Evolutionary conservation across 1,140 invertebrate species (phyloP).

Genomic region (Papilio glaucus): DNA sequence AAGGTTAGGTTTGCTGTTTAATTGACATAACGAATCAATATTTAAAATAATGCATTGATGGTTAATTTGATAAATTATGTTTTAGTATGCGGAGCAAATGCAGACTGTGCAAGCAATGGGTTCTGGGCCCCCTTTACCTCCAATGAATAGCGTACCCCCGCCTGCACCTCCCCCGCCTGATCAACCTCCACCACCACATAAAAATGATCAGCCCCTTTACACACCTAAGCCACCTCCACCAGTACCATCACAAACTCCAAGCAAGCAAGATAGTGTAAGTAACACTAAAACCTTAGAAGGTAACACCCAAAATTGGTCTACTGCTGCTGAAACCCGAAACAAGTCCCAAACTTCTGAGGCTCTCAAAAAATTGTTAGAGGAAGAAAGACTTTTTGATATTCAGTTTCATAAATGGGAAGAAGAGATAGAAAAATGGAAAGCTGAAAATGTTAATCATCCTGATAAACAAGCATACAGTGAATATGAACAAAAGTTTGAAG

Average conservation of each 20-base stretch:
- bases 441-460: slow-evolving; percentile 92
- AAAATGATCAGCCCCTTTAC: slow-evolving; percentile 74
- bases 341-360: slow-evolving; percentile 59
- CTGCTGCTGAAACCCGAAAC: slow-evolving; percentile 42
- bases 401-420: slow-evolving; percentile 93
- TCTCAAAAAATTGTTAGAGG: slow-evolving; percentile 84
- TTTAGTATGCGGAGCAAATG: slow-evolving; percentile 85
- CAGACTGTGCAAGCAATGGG: slow-evolving; percentile 70
- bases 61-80: slow-evolving; percentile 45
- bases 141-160: slow-evolving; percentile 67
- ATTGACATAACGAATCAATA: background rate
- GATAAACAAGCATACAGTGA: slow-evolving; percentile 92
- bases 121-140: slow-evolving; percentile 72
- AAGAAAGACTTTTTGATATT: slow-evolving; percentile 91
- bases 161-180: slow-evolving; percentile 80
- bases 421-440: slow-evolving; percentile 93
- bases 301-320: slow-evolving; percentile 61
- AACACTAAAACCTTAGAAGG: slow-evolving; percentile 48
- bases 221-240: slow-evolving; percentile 46
- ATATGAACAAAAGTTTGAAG: slow-evolving; percentile 92
- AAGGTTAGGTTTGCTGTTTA: slow-evolving; percentile 83
- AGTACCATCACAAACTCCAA: slow-evolving; percentile 45
- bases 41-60: no score
- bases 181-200: slow-evolving; percentile 71
- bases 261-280: slow-evolving; percentile 49